These are phyloP conservation scores for Anthoscopus minutus DNA, from an alignment of 2,113 vertebrate genomes.

Conservation along the genomic window DNA sequence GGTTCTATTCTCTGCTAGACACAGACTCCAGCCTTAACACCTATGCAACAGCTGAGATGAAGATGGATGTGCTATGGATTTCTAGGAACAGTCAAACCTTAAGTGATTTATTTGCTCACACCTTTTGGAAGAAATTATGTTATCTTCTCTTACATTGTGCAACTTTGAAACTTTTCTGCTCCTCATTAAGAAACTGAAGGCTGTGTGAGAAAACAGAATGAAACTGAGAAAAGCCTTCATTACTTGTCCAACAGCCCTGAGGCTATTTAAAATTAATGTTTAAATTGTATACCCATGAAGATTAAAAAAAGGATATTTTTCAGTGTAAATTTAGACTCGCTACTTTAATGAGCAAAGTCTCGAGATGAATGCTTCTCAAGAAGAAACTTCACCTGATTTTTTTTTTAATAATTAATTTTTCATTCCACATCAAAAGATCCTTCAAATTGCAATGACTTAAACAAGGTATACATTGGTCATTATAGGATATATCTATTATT, in stretches of 20 bases:
- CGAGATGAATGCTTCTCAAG: background rate
- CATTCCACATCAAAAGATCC: background rate
- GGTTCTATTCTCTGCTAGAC: background rate
- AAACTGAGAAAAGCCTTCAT: background rate
- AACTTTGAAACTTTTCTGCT: background rate
- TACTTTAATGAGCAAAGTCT: background rate
- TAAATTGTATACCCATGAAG: background rate
- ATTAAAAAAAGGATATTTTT: background rate
- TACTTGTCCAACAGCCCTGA: background rate
- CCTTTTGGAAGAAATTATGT: background rate
- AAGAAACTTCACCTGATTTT: background rate
- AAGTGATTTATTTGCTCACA: background rate
- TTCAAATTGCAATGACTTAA: background rate
- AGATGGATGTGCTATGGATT: background rate
- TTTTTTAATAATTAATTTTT: background rate
- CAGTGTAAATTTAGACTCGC: background rate
- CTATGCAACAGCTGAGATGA: background rate
- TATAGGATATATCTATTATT: background rate
- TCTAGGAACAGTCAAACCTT: background rate
- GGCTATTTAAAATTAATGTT: background rate
- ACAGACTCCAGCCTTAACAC: background rate
- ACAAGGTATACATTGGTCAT: background rate
- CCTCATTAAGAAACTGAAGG: background rate
- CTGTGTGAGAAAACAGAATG: background rate
- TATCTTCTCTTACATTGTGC: fast-evolving